Evolutionary conservation across 1,140 invertebrate species (phyloP).

Genomic region (Sycophaga agraensis): DNA sequence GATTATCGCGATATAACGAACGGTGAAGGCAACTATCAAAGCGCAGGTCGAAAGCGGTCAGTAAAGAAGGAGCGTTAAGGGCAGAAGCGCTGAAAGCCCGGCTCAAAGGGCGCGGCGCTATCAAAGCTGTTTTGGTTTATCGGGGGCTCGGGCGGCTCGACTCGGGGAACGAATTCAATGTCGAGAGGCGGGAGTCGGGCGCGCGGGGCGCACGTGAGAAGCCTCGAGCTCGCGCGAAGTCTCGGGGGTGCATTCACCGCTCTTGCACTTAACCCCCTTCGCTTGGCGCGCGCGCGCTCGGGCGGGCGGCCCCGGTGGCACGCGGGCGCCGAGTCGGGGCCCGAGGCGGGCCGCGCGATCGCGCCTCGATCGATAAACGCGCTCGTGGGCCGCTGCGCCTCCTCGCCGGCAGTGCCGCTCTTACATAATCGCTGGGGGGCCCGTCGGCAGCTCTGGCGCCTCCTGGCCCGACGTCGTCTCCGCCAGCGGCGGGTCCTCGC

Average conservation of each 20-base stretch:
- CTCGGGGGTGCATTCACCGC: too few species aligned
- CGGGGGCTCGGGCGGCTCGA: not conserved
- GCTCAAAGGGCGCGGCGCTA: too few species aligned
- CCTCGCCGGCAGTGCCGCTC: not conserved
- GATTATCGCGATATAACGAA: too few species aligned
- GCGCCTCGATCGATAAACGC: not conserved
- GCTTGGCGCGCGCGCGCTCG: not conserved
- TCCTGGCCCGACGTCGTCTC: not conserved
- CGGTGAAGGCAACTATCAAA: too few species aligned
- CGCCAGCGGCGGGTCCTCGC: not conserved
- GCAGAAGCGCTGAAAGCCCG: too few species aligned
- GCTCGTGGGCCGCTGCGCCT: not conserved
- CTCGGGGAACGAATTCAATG: not conserved
- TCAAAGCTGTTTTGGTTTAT: not conserved
- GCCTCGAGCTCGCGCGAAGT: too few species aligned
- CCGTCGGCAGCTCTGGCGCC: not conserved
- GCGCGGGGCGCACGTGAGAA: too few species aligned
- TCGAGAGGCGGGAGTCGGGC: not conserved
- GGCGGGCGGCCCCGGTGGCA: not conserved
- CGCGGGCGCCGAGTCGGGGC: too few species aligned
- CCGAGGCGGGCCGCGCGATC: not conserved
- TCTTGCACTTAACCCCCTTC: too few species aligned
- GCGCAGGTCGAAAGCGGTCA: too few species aligned
- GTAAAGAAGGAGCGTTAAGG: too few species aligned
- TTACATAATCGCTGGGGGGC: not conserved